These are phyloP conservation scores for Pteronura brasiliensis DNA, from an alignment of 2,113 vertebrate species.

Conservation along the genomic window DNA sequence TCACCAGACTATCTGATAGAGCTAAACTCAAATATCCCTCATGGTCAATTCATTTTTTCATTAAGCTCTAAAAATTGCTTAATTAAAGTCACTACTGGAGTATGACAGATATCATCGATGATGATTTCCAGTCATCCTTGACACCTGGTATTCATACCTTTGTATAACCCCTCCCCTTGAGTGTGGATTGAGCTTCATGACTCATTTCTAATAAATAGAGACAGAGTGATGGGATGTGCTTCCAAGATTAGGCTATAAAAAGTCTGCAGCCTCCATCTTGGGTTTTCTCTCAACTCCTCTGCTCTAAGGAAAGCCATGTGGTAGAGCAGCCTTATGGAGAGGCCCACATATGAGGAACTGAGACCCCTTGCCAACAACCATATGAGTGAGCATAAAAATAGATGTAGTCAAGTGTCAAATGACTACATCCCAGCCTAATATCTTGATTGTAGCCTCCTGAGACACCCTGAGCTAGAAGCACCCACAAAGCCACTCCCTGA, in stretches of 20 bases:
- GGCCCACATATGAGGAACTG: background rate
- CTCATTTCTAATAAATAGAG: background rate
- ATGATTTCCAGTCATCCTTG: background rate
- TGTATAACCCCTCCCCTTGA: background rate
- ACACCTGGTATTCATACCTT: background rate
- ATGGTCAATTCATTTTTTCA: background rate
- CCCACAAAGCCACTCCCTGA: background rate
- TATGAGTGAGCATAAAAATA: background rate
- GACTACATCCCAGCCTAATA: background rate
- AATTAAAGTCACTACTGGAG: background rate
- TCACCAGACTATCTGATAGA: background rate
- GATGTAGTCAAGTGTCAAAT: background rate
- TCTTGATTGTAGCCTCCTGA: background rate
- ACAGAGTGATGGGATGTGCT: background rate
- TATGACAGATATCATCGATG: background rate
- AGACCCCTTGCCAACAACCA: background rate
- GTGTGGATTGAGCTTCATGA: background rate
- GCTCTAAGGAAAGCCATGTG: background rate
- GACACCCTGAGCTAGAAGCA: background rate
- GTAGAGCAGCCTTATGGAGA: background rate
- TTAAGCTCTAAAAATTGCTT: background rate
- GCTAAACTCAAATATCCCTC: background rate
- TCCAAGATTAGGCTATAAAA: background rate
- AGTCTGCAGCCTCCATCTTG: background rate
- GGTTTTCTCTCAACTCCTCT: background rate